Conservation (phyloP, 2,113 vertebrate species). For the Miniopterus natalensis region DNA sequence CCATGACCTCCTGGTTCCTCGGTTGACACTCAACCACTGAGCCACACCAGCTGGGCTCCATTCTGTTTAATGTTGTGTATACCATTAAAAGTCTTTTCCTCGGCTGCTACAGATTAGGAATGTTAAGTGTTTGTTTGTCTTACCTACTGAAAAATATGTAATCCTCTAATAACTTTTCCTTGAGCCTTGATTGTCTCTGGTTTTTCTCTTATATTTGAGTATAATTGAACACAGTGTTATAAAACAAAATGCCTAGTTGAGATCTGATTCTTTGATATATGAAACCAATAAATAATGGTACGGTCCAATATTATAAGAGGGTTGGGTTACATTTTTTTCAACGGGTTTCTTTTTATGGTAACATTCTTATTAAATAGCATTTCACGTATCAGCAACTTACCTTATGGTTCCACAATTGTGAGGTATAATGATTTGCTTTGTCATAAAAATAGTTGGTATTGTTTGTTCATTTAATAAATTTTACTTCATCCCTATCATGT, state of each 20-base stretch:
- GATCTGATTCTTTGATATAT: background rate
- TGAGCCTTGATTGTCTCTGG: background rate
- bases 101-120: background rate
- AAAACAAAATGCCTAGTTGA: background rate
- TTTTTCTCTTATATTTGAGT: conserved; percentile 33
- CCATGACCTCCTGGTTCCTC: no score
- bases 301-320: background rate
- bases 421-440: conserved; percentile 42
- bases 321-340: background rate
- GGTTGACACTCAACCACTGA: no score
- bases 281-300: conserved; percentile 28
- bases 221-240: background rate
- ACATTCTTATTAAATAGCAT: background rate
- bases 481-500: background rate
- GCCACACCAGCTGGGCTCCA: no score
- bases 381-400: background rate
- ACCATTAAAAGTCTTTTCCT: background rate
- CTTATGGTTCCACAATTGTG: background rate
- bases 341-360: conserved; percentile 31
- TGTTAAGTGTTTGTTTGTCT: conserved; percentile 4
- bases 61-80: background rate
- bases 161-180: background rate
- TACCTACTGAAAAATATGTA: background rate
- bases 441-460: background rate
- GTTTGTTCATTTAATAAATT: background rate